Evolutionary conservation across 2,888 invertebrate species (phyloP), one percentile per base, ranked within the genome.

Genomic region (Melieria omissa): DNA sequence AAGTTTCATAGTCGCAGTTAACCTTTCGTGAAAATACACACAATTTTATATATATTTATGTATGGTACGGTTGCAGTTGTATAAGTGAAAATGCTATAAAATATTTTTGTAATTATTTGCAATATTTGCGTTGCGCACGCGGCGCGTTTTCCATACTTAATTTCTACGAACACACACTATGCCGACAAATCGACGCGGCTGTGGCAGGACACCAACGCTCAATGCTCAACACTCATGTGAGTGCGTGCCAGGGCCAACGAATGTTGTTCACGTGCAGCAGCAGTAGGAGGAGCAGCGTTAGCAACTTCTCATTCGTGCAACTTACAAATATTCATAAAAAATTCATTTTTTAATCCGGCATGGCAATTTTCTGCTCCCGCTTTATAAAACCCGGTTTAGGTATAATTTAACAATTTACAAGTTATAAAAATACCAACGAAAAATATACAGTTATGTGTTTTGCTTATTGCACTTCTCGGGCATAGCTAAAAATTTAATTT

Each of bases 1-100:
- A 52, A 72, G 69, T 73, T 66, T 73, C 66, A 73, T 73, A 70
- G 61, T 65, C 70, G 70, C 63, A 70, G 58, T 73, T 68, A 65
- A 69, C 72, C 72, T 72, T 65, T 65, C 60, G 47, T 55, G 54
- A 67, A 71, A 58, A 72, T 65, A 69, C 14, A 65, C 47, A 63
- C 58, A 72, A 65, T 49, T 67, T 49, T 47, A 64, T 64, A 70
- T 29, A 58, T 64, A 60, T 58, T 29, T 65, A 64, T 29, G 44
- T 12, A 64, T 64, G n/a, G 41, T 55, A 70, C 10, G 46, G 47
- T 63, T 63, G 10, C 4, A 42, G 10, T n/a, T n/a, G 10, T 58
- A 58, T 58, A 58, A 58, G 1, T n/a, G 4, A 52, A 29, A 29
- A 29, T 29, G 46, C 4, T 46, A 29, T 6, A 67, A 52, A 42